Evolutionary conservation across 1,140 invertebrate species (phyloP).

Genomic region (Physella acuta): DNA sequence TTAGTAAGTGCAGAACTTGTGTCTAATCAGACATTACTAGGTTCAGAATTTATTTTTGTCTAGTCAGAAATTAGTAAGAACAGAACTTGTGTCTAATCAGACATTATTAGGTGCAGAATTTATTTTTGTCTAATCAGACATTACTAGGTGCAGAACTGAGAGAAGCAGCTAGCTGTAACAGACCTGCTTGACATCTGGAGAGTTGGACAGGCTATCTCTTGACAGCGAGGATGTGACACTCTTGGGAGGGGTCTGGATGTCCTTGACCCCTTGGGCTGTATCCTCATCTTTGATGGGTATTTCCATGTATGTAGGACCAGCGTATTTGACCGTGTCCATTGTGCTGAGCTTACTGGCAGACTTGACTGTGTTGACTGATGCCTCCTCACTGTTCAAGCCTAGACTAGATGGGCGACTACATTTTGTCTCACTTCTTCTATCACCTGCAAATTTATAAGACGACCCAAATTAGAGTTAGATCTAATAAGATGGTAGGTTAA

Average conservation of each 20-base stretch:
- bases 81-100: not conserved
- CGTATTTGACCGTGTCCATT: conserved; percentile 13
- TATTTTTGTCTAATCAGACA: not conserved
- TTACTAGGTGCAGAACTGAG: not conserved
- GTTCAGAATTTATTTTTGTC: too few relatives aligned
- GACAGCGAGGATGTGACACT: conserved; percentile 39
- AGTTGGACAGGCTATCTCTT: conserved; percentile 38
- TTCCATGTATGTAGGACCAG: conserved; percentile 33
- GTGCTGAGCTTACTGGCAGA: not conserved
- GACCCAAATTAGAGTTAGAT: too few relatives aligned
- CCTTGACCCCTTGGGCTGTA: not conserved
- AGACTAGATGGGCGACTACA: conserved; percentile 9
- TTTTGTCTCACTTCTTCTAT: not conserved
- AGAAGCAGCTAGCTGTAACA: not conserved
- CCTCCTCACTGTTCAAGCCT: not conserved
- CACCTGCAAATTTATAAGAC: conserved; percentile 13
- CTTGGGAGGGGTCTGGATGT: conserved; percentile 25
- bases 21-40: not conserved
- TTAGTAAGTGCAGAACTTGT: not conserved
- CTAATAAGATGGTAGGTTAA: too few relatives aligned
- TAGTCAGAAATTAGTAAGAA: not conserved
- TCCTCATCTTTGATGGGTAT: conserved; percentile 29
- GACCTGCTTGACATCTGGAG: conserved; percentile 23
- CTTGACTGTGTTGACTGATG: not conserved
- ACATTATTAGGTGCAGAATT: not conserved